Conservation (phyloP, 2,797 vertebrate species). For the Caiman crocodilus region DNA sequence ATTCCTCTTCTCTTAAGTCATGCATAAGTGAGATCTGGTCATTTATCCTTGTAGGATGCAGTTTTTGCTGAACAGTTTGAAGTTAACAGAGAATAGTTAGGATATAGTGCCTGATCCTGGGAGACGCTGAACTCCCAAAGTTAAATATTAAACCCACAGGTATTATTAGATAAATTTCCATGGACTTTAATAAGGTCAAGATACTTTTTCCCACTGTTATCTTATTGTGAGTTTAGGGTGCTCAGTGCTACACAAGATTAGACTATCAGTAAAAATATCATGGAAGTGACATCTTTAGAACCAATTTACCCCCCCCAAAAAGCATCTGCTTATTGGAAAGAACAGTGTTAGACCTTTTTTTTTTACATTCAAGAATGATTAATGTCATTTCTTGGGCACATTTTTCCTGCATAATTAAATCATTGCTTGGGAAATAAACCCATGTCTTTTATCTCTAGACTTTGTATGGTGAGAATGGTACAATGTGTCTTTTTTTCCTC, state of each 20-base stretch:
- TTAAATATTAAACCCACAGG: not conserved
- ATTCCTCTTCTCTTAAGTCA: conserved; percentile 6
- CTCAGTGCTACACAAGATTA: not conserved
- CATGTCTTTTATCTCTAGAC: conserved; percentile 4
- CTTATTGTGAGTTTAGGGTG: not conserved
- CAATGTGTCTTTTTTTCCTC: not conserved
- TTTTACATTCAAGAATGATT: not conserved
- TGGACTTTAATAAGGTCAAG: conserved; percentile 42
- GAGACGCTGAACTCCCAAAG: not conserved
- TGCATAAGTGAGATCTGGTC: not conserved
- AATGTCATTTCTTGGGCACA: not conserved
- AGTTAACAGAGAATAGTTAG: conserved; percentile 18
- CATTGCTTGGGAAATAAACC: conserved; percentile 22
- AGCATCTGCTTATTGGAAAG: not conserved
- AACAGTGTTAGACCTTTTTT: not conserved
- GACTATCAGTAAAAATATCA: not conserved
- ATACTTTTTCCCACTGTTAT: not conserved
- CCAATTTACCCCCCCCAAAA: not conserved
- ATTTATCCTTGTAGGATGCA: conserved; percentile 3
- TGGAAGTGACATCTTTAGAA: not conserved
- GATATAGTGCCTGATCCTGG: not conserved
- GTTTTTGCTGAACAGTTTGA: not conserved
- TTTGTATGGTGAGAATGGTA: not conserved
- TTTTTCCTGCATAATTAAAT: not conserved
- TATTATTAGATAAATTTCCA: not conserved